phyloP scores from a whole-genome alignment of 2,888 invertebrate genomes.

The Oligia strigilis region DNA sequence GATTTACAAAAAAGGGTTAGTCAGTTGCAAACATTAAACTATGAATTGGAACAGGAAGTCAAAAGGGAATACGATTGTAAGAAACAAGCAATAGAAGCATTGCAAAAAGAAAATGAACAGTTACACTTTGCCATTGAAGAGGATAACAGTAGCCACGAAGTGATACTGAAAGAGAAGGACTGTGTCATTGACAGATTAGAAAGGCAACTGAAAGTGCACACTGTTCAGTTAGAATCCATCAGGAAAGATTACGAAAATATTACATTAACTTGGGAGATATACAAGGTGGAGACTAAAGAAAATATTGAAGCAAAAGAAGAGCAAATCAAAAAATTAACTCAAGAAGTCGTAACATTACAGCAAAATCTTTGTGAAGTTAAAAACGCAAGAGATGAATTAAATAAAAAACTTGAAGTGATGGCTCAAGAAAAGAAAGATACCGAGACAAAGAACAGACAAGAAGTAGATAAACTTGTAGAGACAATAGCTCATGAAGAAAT shows the following conservation, averaged over 20 bases:
- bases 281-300: constrained; percentile 68
- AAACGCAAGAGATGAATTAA: constrained; percentile 48
- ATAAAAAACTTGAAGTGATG: constrained; percentile 41
- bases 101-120: constrained; percentile 76
- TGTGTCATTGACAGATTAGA: constrained; percentile 74
- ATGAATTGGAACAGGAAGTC: constrained; percentile 69
- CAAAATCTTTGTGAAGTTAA: constrained; percentile 51
- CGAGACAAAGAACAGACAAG: constrained; percentile 38
- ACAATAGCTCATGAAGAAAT: constrained; percentile 42
- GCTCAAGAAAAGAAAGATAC: constrained; percentile 37
- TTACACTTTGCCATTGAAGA: constrained; percentile 76
- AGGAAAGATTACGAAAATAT: constrained; percentile 71
- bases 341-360: constrained; percentile 53
- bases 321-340: constrained; percentile 63
- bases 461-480: constrained; percentile 46
- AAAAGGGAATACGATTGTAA: constrained; percentile 68
- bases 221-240: constrained; percentile 67
- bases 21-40: constrained; percentile 64
- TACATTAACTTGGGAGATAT: constrained; percentile 71
- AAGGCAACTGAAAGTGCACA: constrained; percentile 67
- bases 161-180: constrained; percentile 76
- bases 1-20: constrained; percentile 63
- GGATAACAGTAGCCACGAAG: constrained; percentile 75
- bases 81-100: constrained; percentile 66
- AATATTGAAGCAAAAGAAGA: constrained; percentile 68